These are phyloP conservation scores for Lates japonicus DNA, from an alignment of 2,797 vertebrate genomes.

Conservation along the genomic window DNA sequence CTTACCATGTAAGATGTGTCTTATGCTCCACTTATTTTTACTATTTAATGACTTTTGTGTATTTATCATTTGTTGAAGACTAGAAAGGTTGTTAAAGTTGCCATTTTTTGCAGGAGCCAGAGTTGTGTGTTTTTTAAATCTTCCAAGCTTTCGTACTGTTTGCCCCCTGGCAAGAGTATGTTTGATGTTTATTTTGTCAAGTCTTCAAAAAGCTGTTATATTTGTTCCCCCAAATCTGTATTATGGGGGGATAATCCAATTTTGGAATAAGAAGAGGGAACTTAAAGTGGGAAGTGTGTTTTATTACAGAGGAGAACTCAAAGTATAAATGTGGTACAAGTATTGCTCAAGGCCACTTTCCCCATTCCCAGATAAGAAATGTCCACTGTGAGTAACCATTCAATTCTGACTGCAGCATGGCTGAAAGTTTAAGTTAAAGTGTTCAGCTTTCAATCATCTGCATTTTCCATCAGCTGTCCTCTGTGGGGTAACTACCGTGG, in stretches of 20 bases:
- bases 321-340: conserved; percentile 41
- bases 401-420: background rate
- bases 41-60: conserved; percentile 28
- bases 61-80: conserved; percentile 32
- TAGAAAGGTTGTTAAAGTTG: conserved; percentile 28
- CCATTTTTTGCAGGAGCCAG: conserved; percentile 24
- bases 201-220: conserved; percentile 54
- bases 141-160: conserved; percentile 37
- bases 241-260: conserved; percentile 52
- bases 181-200: conserved; percentile 68
- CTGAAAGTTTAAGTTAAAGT: conserved; percentile 19
- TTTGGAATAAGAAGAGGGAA: conserved; percentile 42
- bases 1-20: background rate
- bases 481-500: conserved; percentile 64
- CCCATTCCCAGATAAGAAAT: conserved; percentile 20
- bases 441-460: conserved; percentile 25
- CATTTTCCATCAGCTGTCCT: conserved; percentile 56
- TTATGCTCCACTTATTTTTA: conserved; percentile 12
- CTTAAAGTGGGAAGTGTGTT: conserved; percentile 34
- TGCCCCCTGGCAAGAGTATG: conserved; percentile 49
- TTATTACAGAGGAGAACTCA: conserved; percentile 31
- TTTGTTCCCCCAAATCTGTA: conserved; percentile 48
- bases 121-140: conserved; percentile 32
- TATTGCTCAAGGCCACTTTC: conserved; percentile 34
- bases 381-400: conserved; percentile 13